These are phyloP conservation scores for Cotesia congregata DNA, from an alignment of 2,888 invertebrate genomes.

Conservation along the genomic window DNA sequence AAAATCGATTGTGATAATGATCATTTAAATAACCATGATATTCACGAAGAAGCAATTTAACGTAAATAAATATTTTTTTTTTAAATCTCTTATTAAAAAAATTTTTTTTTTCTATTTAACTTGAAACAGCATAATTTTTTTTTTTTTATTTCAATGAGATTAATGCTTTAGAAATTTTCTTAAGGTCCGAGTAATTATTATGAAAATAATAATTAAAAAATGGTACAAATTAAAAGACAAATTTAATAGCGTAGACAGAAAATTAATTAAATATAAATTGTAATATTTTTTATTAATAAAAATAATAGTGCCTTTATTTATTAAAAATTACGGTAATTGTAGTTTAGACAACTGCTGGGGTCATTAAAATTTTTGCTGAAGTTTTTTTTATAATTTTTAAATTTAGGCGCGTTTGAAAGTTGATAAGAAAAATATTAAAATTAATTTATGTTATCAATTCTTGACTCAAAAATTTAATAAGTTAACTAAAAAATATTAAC, in stretches of 20 bases:
- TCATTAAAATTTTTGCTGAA: not conserved
- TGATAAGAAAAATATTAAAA: not conserved
- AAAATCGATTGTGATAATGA: not conserved
- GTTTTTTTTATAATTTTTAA: not conserved
- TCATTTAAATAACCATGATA: not conserved
- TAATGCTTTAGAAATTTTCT: not conserved
- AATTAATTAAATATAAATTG: not conserved
- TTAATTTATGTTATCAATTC: not conserved
- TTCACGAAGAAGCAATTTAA: not conserved
- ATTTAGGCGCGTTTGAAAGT: not conserved
- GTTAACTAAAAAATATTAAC: no score
- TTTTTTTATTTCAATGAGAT: not conserved
- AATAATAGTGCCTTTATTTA: constrained; percentile 11
- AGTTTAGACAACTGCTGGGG: not conserved
- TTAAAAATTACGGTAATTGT: not conserved
- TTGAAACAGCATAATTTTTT: not conserved
- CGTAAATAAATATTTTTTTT: not conserved
- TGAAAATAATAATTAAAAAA: not conserved
- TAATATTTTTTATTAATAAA: constrained; percentile 17
- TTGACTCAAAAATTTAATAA: not conserved
- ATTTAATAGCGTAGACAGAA: constrained; percentile 16
- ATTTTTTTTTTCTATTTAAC: not conserved
- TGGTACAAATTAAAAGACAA: constrained; percentile 14
- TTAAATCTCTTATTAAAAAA: not conserved
- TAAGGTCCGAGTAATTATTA: constrained; percentile 19